Conservation (phyloP, 2,797 vertebrate genomes). For the Lacerta bilineata region DNA sequence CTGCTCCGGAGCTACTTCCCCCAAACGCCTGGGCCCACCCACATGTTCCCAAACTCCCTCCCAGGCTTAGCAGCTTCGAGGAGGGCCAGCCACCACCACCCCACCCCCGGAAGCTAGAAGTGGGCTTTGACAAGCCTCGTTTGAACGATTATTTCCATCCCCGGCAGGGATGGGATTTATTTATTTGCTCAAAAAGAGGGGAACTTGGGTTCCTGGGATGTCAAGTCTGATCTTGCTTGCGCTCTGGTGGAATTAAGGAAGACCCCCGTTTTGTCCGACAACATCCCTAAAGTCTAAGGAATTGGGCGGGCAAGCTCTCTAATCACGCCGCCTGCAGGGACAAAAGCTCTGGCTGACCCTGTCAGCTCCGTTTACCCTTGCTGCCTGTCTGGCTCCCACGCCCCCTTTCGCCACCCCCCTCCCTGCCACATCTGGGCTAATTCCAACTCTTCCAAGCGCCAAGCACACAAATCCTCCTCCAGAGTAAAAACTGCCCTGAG, state of each 20-base stretch:
- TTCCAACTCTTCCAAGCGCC: constrained; percentile 85
- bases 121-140: constrained; percentile 59
- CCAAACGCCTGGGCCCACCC: constrained; percentile 6
- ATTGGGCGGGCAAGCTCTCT: constrained; percentile 91
- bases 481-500: constrained; percentile 83
- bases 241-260: constrained; percentile 87
- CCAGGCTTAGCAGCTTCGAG: neutral
- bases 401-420: constrained; percentile 74
- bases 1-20: constrained; percentile 11
- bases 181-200: constrained; percentile 73
- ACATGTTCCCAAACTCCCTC: neutral
- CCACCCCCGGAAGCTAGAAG: constrained; percentile 40
- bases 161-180: constrained; percentile 75
- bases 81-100: constrained; percentile 22
- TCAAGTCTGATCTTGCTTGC: constrained; percentile 81
- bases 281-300: constrained; percentile 95
- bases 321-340: constrained; percentile 90
- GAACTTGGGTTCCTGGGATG: constrained; percentile 80
- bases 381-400: constrained; percentile 86
- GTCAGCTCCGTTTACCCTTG: constrained; percentile 95
- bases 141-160: constrained; percentile 55
- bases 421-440: constrained; percentile 84
- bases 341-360: constrained; percentile 96
- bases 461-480: constrained; percentile 68
- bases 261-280: constrained; percentile 91